Base-by-base conservation (phyloP, 2,113 vertebrate species). In the Anarrhichthys ocellatus region DNA sequence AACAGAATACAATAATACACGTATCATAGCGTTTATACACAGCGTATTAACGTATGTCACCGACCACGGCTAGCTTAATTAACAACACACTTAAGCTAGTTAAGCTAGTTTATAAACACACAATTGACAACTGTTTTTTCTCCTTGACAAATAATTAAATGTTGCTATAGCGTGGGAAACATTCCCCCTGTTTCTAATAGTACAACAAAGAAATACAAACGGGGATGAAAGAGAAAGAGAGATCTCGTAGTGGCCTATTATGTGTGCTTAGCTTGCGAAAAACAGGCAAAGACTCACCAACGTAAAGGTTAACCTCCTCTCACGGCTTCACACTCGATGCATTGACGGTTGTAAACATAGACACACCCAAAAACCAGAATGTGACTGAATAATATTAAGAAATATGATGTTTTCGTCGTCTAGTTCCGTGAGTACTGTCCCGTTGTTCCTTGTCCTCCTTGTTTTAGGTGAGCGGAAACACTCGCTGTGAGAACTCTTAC, bases 261-360 rank as follows among this genome's bases (percentile, higher is more conserved):
- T 88, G 73, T 75, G 62, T 84, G 91, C 74, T 91, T 87, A 86
- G 91, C 87, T 91, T 62, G 83, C 84, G 84, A 80, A 65, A 90
- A 83, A 88, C 75, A 36, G 52, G 84, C 11, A 69, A 36, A 79
- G 66, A 92, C 94, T 95, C 86, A 95, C 95, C 94, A 85, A 93
- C 83, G 88, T 83, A 87, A 93, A 93, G 92, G 92, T 92, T 84
- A 90, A 64, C 92, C 90, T 89, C 90, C 93, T 90, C 91, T 86
- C 75, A 58, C 9, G 24, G 48, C 24, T 73, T 95, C 91, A 95
- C 93, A 89, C 44, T 84, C 87, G 91, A 92, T 81, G 56, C 93
- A 95, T 95, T 82, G 73, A 93, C 17, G 70, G 50, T 34, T 6
- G 65, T 82, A 3, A 32, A 40, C 44, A 67, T 4, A 17, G 52